These are phyloP conservation scores for Pangasianodon gigas DNA, from an alignment of 2,113 vertebrate genomes.

Conservation along the genomic window DNA sequence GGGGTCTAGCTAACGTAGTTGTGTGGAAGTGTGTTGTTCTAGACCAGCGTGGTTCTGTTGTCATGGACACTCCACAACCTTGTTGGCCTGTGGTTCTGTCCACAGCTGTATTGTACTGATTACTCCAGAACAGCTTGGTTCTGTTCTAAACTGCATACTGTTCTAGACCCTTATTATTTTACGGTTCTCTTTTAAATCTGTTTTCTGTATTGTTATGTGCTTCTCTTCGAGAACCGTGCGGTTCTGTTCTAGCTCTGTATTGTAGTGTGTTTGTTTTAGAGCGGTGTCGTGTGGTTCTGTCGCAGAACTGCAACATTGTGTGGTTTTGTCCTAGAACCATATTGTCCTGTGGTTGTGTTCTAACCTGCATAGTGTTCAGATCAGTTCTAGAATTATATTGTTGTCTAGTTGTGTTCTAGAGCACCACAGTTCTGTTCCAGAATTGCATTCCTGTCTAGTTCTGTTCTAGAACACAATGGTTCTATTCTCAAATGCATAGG, in stretches of 20 bases:
- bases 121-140: not conserved
- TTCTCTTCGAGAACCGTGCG: not conserved
- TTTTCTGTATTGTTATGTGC: not conserved
- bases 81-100: not conserved
- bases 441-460: not conserved
- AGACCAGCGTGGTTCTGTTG: not conserved
- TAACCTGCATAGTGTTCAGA: too few relatives aligned
- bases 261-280: not conserved
- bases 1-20: not conserved
- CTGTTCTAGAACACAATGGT: not conserved
- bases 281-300: not conserved
- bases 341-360: too few relatives aligned
- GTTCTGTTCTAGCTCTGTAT: not conserved
- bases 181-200: too few relatives aligned
- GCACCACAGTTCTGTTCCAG: not conserved
- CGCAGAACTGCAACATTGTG: not conserved
- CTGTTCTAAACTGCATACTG: not conserved
- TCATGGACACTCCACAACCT: not conserved
- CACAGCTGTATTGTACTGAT: not conserved
- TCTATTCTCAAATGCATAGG: too few relatives aligned
- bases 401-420: not conserved
- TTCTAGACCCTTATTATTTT: not conserved
- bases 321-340: not conserved
- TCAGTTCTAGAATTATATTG: not conserved
- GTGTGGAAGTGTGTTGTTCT: not conserved